Conservation (phyloP, 1,140 invertebrate species). For the Halyomorpha halys region DNA sequence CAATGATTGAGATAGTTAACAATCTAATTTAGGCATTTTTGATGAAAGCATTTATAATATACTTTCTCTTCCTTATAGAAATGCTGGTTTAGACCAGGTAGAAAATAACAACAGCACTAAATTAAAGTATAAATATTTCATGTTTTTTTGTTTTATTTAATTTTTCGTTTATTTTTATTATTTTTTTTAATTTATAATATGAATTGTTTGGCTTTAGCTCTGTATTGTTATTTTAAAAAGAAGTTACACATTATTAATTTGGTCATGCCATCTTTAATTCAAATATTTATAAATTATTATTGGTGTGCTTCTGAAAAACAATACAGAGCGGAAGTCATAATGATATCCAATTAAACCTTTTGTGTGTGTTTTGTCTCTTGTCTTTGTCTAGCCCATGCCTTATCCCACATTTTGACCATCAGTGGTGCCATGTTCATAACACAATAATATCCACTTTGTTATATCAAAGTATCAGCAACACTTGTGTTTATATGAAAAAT, state of each 20-base stretch:
- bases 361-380: constrained; percentile 28
- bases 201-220: constrained; percentile 4
- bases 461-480: too few species aligned
- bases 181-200: constrained; percentile 8
- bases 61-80: constrained; percentile 19
- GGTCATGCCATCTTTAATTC: neutral
- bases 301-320: neutral
- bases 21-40: too few species aligned
- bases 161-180: constrained; percentile 8
- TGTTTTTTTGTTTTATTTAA: constrained; percentile 18
- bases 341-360: constrained; percentile 19
- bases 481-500: too few species aligned
- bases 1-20: too few species aligned
- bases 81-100: constrained; percentile 18
- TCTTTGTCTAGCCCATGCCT: constrained; percentile 28
- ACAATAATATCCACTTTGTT: too few species aligned
- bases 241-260: neutral
- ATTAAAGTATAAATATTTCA: constrained; percentile 2
- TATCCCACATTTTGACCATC: constrained; percentile 3
- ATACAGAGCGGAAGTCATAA: constrained; percentile 15
- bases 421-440: constrained; percentile 1
- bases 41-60: neutral
- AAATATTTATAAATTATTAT: too few species aligned
- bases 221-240: neutral
- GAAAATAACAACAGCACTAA: constrained; percentile 20